phyloP scores from a whole-genome alignment of 1,140 invertebrate species.

The Anastrepha ludens region DNA sequence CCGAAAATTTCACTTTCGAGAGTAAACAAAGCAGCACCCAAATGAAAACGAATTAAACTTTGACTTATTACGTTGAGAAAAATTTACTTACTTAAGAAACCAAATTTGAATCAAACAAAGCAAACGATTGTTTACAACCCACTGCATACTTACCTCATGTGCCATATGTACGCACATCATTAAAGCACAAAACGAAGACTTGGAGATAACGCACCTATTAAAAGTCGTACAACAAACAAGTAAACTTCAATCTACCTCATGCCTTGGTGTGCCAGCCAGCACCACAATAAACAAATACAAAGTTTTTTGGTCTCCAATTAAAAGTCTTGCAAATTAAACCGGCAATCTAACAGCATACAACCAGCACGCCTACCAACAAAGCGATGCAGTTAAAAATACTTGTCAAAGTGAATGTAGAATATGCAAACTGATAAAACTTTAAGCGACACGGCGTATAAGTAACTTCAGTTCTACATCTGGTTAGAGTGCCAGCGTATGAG shows the following conservation, averaged over 20 bases:
- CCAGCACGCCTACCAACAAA: neutral
- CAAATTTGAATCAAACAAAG: neutral
- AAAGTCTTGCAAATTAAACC: conserved; percentile 40
- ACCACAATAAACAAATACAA: conserved; percentile 35
- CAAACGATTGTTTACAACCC: neutral
- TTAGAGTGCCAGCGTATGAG: neutral
- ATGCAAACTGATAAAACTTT: neutral
- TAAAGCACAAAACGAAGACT: too few species aligned
- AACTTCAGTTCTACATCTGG: neutral
- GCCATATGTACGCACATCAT: too few species aligned
- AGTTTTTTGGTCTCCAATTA: conserved; percentile 41
- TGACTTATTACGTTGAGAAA: neutral
- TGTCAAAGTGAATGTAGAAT: neutral
- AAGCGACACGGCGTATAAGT: neutral
- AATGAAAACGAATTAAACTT: neutral
- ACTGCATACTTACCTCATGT: neutral
- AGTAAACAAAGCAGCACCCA: neutral
- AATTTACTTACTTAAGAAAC: neutral
- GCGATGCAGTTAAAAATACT: neutral
- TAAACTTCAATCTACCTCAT: neutral
- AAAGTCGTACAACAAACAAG: too few species aligned
- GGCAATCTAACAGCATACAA: neutral
- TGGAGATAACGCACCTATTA: too few species aligned
- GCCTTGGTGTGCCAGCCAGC: neutral
- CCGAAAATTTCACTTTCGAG: too few species aligned